A percentile compares a stretch with the other conserved stretches of the same genome.
phyloP scores from a whole-genome alignment of 2,113 vertebrate genomes.

The Forbesichthys agassizii region DNA sequence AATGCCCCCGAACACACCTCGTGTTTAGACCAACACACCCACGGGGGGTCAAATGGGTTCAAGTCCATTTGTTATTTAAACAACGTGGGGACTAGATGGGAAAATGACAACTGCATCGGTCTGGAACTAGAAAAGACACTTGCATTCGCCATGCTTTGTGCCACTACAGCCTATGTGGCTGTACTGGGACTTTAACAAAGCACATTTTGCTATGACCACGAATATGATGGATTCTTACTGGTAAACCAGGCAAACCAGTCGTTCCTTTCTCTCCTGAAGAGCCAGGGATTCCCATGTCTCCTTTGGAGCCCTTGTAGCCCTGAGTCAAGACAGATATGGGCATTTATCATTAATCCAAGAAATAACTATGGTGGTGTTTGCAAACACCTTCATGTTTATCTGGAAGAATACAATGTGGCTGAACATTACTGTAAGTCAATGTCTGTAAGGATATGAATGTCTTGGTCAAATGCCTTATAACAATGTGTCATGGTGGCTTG shows the following conservation, averaged over 20 bases:
- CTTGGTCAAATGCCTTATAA: background rate
- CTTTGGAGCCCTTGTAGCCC: slow-evolving; percentile 96
- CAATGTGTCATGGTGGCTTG: background rate
- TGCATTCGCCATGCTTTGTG: too few species aligned
- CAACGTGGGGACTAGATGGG: too few species aligned
- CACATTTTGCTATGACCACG: background rate
- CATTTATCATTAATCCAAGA: background rate
- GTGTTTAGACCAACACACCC: too few species aligned
- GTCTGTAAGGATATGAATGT: background rate
- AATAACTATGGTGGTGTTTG: background rate
- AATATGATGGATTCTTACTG: slow-evolving; percentile 77
- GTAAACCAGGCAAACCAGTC: slow-evolving; percentile 90
- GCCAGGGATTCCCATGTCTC: slow-evolving; percentile 90
- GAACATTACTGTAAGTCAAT: background rate
- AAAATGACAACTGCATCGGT: too few species aligned
- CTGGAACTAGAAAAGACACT: too few species aligned
- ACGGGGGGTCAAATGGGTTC: too few species aligned
- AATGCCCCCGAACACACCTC: too few species aligned
- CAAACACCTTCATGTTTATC: background rate
- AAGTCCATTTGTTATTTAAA: too few species aligned
- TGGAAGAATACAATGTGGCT: background rate
- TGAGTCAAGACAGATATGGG: slow-evolving; percentile 41
- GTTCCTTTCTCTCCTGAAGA: slow-evolving; percentile 90
- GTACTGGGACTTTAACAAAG: too few species aligned
- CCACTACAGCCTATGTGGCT: too few species aligned